Evolutionary conservation across 2,888 invertebrate species (phyloP).

Genomic region (Syritta pipiens): DNA sequence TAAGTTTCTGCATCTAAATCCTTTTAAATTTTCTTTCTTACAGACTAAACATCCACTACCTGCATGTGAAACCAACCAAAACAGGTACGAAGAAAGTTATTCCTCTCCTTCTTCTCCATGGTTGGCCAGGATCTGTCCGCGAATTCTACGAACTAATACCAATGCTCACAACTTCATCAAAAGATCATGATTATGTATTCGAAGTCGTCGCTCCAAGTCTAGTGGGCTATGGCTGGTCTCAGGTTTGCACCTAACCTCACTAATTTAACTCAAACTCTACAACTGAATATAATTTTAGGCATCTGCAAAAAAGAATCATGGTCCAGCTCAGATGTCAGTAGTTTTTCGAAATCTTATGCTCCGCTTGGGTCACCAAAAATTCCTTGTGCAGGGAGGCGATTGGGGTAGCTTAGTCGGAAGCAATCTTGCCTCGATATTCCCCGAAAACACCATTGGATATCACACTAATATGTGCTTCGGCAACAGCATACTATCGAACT

Average conservation of each 20-base stretch:
- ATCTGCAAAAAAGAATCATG: conserved; percentile 45
- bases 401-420: conserved; percentile 87
- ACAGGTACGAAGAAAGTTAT: conserved; percentile 79
- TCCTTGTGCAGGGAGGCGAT: conserved; percentile 88
- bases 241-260: conserved; percentile 74
- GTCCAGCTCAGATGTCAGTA: conserved; percentile 81
- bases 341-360: conserved; percentile 85
- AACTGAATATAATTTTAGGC: conserved; percentile 5
- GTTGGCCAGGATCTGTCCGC: conserved; percentile 91
- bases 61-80: conserved; percentile 82
- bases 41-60: conserved; percentile 85
- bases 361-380: conserved; percentile 83
- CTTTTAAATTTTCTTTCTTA: conserved; percentile 7
- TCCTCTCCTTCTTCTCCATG: conserved; percentile 88
- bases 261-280: too few relatives aligned
- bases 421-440: conserved; percentile 84
- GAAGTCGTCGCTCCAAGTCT: conserved; percentile 85
- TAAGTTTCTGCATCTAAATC: neutral
- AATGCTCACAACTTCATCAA: conserved; percentile 81
- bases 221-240: conserved; percentile 80
- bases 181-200: conserved; percentile 82
- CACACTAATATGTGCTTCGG: conserved; percentile 83
- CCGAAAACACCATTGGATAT: conserved; percentile 81
- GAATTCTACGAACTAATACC: conserved; percentile 90
- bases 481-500: conserved; percentile 73